phyloP scores from a whole-genome alignment of 30 jellyfish, hydroid and myxozoan genomes.

The Aurelia sp. region DNA sequence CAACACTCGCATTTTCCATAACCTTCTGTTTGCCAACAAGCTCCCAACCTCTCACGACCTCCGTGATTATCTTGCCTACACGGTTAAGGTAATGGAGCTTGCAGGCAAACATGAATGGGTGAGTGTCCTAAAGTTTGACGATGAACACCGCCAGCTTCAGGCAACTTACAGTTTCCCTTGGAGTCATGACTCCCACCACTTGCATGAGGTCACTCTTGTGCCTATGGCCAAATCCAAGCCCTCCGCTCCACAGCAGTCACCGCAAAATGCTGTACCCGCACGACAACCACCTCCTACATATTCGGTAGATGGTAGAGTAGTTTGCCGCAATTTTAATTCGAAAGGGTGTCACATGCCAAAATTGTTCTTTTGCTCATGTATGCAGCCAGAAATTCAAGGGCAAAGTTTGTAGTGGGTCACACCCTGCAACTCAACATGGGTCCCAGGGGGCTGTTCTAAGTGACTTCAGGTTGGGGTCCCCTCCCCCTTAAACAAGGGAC shows the following conservation, averaged over 20 bases:
- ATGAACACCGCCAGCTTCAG: constrained; percentile 6
- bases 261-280: background rate
- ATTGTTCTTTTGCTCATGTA: background rate
- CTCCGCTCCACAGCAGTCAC: background rate
- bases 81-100: constrained; percentile 5
- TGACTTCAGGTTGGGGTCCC: background rate
- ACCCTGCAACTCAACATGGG: background rate
- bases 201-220: constrained; percentile 8
- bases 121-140: constrained; percentile 1
- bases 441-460: background rate
- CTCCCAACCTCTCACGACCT: background rate
- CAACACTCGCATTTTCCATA: background rate
- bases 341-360: background rate
- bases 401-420: background rate
- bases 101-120: background rate
- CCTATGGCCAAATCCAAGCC: background rate
- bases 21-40: background rate
- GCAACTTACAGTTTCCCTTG: background rate
- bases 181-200: background rate
- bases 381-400: background rate
- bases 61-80: constrained; percentile 6
- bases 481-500: background rate
- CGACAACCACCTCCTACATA: background rate
- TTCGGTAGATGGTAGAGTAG: background rate
- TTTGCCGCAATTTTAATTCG: constrained; percentile 5